These are phyloP conservation scores for Cephus runcator DNA, from an alignment of 2,888 invertebrate species.

Conservation along the genomic window DNA sequence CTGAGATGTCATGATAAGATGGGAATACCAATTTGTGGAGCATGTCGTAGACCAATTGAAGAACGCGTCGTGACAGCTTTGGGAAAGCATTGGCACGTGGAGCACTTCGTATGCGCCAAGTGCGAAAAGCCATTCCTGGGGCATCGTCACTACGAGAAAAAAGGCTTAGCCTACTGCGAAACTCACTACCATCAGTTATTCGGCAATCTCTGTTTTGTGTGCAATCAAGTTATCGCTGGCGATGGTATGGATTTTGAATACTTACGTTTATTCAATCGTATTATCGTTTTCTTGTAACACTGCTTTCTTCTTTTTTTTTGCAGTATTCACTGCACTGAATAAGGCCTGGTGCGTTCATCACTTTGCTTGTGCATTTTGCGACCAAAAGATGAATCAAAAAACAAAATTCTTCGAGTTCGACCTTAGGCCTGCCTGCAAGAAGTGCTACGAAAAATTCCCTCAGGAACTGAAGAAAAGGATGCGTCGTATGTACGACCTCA, in stretches of 20 bases:
- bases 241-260: conserved; percentile 78
- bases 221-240: conserved; percentile 97
- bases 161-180: conserved; percentile 98
- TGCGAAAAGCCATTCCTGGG: conserved; percentile 99
- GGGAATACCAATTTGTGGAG: conserved; percentile 99
- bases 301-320: conserved; percentile 39
- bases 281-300: conserved; percentile 24
- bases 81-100: conserved; percentile 99
- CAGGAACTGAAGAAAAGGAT: conserved; percentile 91
- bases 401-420: conserved; percentile 99
- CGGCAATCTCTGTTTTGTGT: conserved; percentile 98
- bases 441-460: conserved; percentile 98
- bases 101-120: conserved; percentile 99
- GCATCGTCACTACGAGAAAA: conserved; percentile 98
- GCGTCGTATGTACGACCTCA: conserved; percentile 87
- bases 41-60: conserved; percentile 98
- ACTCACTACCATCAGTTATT: conserved; percentile 99
- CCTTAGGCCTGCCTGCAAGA: conserved; percentile 97
- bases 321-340: conserved; percentile 97
- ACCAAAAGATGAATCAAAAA: conserved; percentile 94
- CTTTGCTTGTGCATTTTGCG: conserved; percentile 97
- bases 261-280: background rate
- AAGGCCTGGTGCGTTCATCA: conserved; percentile 99
- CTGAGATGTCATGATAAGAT: conserved; percentile 98
- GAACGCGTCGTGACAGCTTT: conserved; percentile 98